Evolutionary conservation across 2,113 vertebrate species (phyloP), one percentile per base, ranked within the genome.

Genomic region (Hemibagrus wyckioides): DNA sequence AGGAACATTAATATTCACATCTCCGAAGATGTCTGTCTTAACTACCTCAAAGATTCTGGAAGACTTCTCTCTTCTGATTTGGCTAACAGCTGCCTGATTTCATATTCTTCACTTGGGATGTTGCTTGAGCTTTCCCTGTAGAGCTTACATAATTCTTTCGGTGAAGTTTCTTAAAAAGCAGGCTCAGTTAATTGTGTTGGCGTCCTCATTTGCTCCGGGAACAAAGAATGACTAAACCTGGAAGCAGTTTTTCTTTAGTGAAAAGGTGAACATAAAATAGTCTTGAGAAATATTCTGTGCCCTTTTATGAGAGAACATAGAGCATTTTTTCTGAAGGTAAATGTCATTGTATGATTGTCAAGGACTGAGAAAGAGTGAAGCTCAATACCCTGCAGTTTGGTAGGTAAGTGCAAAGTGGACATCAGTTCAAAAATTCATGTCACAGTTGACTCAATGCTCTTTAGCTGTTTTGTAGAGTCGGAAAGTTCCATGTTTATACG

Each of bases 271-370:
- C 39, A 48, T n/a, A 28, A 65, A 65, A 67, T 52, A 23, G 21
- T 83, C 30, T 69, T 52, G n/a, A 67, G 25, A 85, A 84, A 57
- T 50, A 21, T 73, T 73, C 54, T 48, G 13, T 59, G 50, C 4
- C 28, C 28, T 52, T 77, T 77, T 30, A 3, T 30, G 25, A 50
- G 25, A 76, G 15, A 67, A 30, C 25, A 33, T 63, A 81, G 17
- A 50, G 28, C 14, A 56, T 52, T 84, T 61, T 61, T 81, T 14
- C 10, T 6, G 25, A 65, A 30, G 15, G 61, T 52, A 85, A 88
- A 90, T 84, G 85, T 57, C 89, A 88, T 57, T 79, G 50, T 73
- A 41, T 71, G 76, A 86, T 76, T 57, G 44, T 59, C 39, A 25
- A 79, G 28, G 30, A 71, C 48, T 2, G n/a, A 73, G 13, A n/a